Conservation (phyloP, 1,140 invertebrate species). For the Aphidius ervi region DNA sequence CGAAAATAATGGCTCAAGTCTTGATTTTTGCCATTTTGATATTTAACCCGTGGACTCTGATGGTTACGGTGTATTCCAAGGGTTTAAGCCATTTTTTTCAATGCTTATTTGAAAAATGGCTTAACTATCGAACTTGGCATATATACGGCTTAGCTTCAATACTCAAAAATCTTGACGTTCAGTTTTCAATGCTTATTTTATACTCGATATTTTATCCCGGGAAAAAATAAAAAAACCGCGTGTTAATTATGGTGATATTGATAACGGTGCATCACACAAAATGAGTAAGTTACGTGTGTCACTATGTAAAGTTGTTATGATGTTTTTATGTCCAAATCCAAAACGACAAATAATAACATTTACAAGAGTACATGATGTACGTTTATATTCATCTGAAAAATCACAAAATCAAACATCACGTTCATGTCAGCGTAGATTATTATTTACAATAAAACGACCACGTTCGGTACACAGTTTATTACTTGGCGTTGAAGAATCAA, state of each 20-base stretch:
- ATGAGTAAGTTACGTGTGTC: slow-evolving; percentile 66
- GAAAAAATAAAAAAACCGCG: slow-evolving; percentile 28
- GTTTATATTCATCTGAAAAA: slow-evolving; percentile 50
- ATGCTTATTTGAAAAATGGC: too few species aligned
- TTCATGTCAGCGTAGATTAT: slow-evolving; percentile 64
- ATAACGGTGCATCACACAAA: slow-evolving; percentile 61
- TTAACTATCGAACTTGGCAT: too few species aligned
- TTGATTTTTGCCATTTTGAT: too few species aligned
- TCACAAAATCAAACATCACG: slow-evolving; percentile 66
- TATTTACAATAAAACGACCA: slow-evolving; percentile 61
- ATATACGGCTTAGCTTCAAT: too few species aligned
- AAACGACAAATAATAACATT: slow-evolving; percentile 52
- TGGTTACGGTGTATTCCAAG: too few species aligned
- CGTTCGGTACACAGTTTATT: slow-evolving; percentile 56
- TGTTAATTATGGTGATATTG: slow-evolving; percentile 62
- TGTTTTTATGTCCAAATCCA: slow-evolving; percentile 59
- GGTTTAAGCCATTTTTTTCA: too few species aligned
- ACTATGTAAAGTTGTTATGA: slow-evolving; percentile 64
- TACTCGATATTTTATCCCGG: slow-evolving; percentile 41
- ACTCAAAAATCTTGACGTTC: too few species aligned
- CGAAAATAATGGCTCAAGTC: too few species aligned
- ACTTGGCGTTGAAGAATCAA: slow-evolving; percentile 60
- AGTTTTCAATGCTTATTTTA: too few species aligned
- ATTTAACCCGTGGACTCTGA: too few species aligned
- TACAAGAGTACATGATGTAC: slow-evolving; percentile 60